Percentiles rank a stretch among this genome's conserved stretches.
These are phyloP conservation scores for Campoletis raptor DNA, from an alignment of 2,888 invertebrate species.

Conservation along the genomic window DNA sequence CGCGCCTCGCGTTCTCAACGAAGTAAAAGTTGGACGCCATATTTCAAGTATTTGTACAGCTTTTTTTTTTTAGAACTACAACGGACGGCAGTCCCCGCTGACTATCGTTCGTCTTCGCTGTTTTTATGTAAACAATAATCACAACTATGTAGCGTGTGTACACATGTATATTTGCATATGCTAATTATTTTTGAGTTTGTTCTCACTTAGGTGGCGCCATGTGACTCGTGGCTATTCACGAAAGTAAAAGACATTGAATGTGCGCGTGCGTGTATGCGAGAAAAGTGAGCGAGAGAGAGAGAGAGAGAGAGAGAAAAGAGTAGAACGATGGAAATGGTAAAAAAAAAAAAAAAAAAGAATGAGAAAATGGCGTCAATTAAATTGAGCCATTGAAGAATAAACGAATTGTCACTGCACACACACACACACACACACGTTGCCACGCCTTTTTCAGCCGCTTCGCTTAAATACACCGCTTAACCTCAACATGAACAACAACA, in stretches of 20 bases:
- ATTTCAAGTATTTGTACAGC: constrained; percentile 39
- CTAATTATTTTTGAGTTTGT: constrained; percentile 53
- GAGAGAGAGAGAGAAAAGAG: background rate
- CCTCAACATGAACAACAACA: background rate
- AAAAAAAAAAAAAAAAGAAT: background rate
- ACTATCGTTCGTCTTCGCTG: constrained; percentile 28
- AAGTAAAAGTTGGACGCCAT: constrained; percentile 47
- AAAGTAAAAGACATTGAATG: background rate
- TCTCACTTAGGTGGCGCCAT: constrained; percentile 43
- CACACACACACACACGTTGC: constrained; percentile 62
- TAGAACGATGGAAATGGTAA: no score
- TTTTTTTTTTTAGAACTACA: constrained; percentile 47
- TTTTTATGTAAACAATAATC: constrained; percentile 17
- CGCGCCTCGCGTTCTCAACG: background rate
- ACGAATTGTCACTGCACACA: constrained; percentile 51
- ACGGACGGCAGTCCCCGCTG: constrained; percentile 42
- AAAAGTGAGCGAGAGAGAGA: constrained; percentile 21
- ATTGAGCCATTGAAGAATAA: constrained; percentile 1
- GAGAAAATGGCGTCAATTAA: constrained; percentile 1
- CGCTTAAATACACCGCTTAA: constrained; percentile 8
- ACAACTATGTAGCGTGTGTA: constrained; percentile 3
- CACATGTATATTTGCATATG: constrained; percentile 48
- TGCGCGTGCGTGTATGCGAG: background rate
- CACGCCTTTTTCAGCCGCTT: constrained; percentile 45
- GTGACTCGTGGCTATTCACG: constrained; percentile 36